Percentiles rank a stretch among this genome's conserved stretches.
phyloP scores from a whole-genome alignment of 1,140 invertebrate genomes.

The Apis mellifera region DNA sequence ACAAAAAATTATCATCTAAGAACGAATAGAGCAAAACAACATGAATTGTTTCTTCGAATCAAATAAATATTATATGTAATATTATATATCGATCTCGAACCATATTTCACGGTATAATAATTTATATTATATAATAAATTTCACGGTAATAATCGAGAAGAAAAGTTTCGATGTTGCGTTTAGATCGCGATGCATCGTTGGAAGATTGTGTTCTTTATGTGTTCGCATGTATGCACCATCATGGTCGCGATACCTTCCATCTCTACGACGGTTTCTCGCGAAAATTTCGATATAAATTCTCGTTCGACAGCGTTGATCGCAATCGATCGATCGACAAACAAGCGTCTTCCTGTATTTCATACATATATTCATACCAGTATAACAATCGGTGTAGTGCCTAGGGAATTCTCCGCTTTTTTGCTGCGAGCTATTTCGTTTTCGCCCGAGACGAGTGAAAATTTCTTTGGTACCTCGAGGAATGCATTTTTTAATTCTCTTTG shows the following conservation, averaged over 20 bases:
- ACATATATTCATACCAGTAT: constrained; percentile 37
- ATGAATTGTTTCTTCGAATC: not conserved
- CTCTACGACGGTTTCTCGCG: not conserved
- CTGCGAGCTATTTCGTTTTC: not conserved
- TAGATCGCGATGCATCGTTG: not conserved
- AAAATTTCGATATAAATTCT: constrained; percentile 46
- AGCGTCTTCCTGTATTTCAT: constrained; percentile 28
- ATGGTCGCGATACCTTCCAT: not conserved
- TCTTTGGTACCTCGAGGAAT: not conserved
- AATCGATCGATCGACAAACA: constrained; percentile 29
- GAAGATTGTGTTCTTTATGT: constrained; percentile 14
- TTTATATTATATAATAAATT: too few relatives aligned
- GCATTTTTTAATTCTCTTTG: not conserved
- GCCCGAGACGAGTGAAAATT: not conserved
- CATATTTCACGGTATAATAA: not conserved
- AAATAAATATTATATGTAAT: not conserved
- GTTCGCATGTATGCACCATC: not conserved
- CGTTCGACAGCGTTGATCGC: not conserved
- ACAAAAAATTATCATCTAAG: not conserved
- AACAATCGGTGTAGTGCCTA: too few relatives aligned
- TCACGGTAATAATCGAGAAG: not conserved
- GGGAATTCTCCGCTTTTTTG: not conserved
- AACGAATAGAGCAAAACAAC: not conserved
- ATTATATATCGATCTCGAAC: too few relatives aligned
- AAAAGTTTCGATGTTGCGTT: not conserved